phyloP scores from a whole-genome alignment of 2,113 vertebrate species.

The Ictalurus punctatus region DNA sequence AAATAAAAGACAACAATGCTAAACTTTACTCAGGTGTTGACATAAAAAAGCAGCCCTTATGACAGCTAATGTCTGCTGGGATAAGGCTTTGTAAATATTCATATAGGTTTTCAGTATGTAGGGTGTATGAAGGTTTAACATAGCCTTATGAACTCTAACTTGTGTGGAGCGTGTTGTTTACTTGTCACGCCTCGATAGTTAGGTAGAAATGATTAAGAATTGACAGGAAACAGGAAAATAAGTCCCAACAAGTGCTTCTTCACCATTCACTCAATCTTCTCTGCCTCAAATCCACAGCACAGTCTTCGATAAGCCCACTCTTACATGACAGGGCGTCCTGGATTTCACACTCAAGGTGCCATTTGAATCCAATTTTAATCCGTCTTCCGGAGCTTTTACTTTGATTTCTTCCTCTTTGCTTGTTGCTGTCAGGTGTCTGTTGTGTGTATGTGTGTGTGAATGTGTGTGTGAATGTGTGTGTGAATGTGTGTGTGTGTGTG shows the following conservation, averaged over 20 bases:
- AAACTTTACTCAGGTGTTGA: neutral
- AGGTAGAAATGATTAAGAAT: neutral
- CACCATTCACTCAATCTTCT: constrained; percentile 6
- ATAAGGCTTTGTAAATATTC: neutral
- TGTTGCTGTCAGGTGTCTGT: constrained; percentile 38
- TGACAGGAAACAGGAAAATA: neutral
- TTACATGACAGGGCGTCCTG: constrained; percentile 48
- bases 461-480: constrained; percentile 7
- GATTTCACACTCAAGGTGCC: constrained; percentile 57
- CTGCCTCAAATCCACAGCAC: constrained; percentile 18
- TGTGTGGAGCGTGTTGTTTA: neutral
- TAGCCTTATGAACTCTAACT: neutral
- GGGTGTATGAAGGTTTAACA: neutral
- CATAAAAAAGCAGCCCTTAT: neutral
- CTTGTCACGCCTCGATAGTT: no score
- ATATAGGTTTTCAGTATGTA: neutral
- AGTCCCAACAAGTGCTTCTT: neutral
- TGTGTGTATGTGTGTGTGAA: constrained; percentile 6
- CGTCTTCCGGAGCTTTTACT: constrained; percentile 62
- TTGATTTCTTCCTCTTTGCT: constrained; percentile 50
- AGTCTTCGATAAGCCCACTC: constrained; percentile 44
- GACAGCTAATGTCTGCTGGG: neutral
- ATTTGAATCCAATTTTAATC: constrained; percentile 63
- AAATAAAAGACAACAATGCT: neutral
- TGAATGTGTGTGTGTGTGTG: constrained; percentile 5